phyloP scores from a whole-genome alignment of 2,113 vertebrate genomes.

The Rhabdornis inornatus region DNA sequence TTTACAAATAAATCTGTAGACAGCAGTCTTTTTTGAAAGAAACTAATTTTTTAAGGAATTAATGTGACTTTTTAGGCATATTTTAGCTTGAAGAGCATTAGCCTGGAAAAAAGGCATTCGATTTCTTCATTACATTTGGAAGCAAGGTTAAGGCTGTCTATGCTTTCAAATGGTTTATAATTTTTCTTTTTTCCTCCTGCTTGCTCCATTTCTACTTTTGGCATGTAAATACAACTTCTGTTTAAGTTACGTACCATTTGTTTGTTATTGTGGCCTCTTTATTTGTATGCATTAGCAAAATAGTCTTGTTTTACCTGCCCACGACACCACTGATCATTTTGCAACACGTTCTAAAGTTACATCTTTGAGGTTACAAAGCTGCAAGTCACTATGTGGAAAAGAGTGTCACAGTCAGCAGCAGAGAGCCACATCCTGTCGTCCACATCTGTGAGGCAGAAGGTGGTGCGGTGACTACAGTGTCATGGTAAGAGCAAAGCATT shows the following conservation, averaged over 20 bases:
- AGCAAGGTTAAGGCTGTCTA: background rate
- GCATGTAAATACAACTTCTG: background rate
- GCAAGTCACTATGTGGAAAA: background rate
- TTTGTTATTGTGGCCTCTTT: background rate
- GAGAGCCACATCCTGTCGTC: background rate
- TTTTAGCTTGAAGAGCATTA: background rate
- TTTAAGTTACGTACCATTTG: background rate
- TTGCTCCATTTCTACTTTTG: background rate
- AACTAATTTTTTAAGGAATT: background rate
- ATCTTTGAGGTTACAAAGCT: background rate
- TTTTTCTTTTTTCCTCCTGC: background rate
- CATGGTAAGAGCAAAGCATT: background rate
- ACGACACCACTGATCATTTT: background rate
- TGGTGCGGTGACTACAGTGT: background rate
- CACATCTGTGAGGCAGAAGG: background rate
- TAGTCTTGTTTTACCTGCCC: background rate
- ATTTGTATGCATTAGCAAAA: background rate
- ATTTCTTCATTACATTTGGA: background rate
- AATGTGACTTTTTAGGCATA: background rate
- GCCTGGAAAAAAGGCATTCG: background rate
- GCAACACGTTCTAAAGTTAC: background rate
- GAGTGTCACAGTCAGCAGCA: background rate
- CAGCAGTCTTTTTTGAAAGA: background rate
- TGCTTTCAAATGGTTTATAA: background rate
- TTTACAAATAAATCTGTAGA: background rate